phyloP scores from a whole-genome alignment of 1,140 invertebrate genomes.

The Bombus terrestris region DNA sequence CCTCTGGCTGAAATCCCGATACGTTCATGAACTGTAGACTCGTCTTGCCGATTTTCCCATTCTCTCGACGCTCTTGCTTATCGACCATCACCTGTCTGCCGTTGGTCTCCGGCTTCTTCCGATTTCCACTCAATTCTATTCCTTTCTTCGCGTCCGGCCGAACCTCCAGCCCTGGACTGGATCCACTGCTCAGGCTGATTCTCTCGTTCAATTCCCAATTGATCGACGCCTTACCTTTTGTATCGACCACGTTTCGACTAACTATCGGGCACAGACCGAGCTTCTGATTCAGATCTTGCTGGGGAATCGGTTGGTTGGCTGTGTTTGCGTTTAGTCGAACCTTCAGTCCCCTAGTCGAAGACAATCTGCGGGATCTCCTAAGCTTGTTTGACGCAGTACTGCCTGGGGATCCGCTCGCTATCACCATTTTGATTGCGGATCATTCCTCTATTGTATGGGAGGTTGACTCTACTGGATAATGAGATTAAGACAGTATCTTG shows the following conservation, averaged over 20 bases:
- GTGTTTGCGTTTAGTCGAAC: slow-evolving; percentile 48
- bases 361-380: slow-evolving; percentile 81
- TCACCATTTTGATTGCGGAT: slow-evolving; percentile 62
- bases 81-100: slow-evolving; percentile 7
- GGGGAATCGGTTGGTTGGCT: slow-evolving; percentile 37
- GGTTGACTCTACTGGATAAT: neutral
- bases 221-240: slow-evolving; percentile 51
- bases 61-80: slow-evolving; percentile 14
- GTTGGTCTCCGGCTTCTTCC: slow-evolving; percentile 44
- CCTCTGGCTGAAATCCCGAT: slow-evolving; percentile 59
- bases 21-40: slow-evolving; percentile 74
- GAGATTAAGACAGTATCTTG: neutral
- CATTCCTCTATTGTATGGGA: neutral
- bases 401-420: slow-evolving; percentile 59
- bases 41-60: neutral
- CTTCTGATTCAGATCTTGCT: slow-evolving; percentile 58
- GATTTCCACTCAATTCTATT: slow-evolving; percentile 71
- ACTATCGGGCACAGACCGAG: slow-evolving; percentile 48
- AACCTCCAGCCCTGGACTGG: slow-evolving; percentile 74
- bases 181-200: slow-evolving; percentile 79
- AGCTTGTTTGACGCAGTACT: slow-evolving; percentile 69
- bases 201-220: slow-evolving; percentile 81
- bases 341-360: slow-evolving; percentile 83
- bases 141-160: slow-evolving; percentile 71
- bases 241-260: slow-evolving; percentile 38